Percentiles rank a stretch among this genome's conserved stretches.
phyloP scores from a whole-genome alignment of 2,888 invertebrate genomes.

The Beris chalybata region DNA sequence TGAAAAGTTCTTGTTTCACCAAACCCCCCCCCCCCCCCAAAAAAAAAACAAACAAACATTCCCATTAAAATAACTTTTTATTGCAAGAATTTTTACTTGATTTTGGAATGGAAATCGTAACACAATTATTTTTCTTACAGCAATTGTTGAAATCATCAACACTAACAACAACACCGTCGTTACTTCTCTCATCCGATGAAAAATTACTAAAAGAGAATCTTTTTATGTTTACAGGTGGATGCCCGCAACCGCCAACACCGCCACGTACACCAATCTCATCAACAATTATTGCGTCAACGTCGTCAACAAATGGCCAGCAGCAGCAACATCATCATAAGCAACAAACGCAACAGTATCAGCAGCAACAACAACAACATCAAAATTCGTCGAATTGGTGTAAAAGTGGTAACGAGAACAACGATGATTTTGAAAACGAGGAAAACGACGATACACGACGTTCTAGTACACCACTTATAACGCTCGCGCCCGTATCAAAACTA shows the following conservation, averaged over 20 bases:
- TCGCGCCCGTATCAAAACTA: constrained; percentile 39
- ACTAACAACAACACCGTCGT: not conserved
- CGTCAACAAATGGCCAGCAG: constrained; percentile 6
- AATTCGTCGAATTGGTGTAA: not conserved
- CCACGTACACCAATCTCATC: constrained; percentile 39
- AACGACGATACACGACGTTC: constrained; percentile 4
- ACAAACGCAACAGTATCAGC: not conserved
- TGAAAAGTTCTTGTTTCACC: no score
- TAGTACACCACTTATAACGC: constrained; percentile 30
- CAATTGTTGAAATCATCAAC: constrained; percentile 5
- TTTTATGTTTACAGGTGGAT: constrained; percentile 26
- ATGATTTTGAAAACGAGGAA: not conserved
- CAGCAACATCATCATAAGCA: constrained; percentile 15
- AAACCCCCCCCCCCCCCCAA: no score
- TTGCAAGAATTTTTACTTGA: no score
- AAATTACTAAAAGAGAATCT: not conserved
- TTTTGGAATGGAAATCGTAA: constrained; percentile 17
- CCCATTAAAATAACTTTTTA: no score
- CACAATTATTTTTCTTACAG: constrained; percentile 17
- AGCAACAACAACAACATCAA: not conserved
- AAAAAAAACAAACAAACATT: no score
- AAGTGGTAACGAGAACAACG: not conserved
- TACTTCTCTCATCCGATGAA: not conserved
- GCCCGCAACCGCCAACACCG: constrained; percentile 39
- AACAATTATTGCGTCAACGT: constrained; percentile 15